Evolutionary conservation across 2,888 invertebrate genomes (phyloP).

Genomic region (Acronicta alni): DNA sequence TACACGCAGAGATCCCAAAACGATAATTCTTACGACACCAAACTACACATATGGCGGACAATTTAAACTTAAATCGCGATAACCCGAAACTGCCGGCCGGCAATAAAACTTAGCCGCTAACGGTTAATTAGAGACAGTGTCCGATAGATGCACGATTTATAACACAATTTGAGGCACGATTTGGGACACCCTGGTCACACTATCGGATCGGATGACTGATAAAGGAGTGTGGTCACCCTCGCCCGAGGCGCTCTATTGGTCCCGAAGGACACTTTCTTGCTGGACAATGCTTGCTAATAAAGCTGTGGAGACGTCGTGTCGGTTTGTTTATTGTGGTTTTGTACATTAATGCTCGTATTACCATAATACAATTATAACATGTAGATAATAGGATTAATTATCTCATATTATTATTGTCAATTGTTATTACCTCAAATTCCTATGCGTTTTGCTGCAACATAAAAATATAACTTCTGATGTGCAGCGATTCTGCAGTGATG

Average conservation of each 20-base stretch:
- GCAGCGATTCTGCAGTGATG: no score
- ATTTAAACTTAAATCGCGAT: slow-evolving; percentile 81
- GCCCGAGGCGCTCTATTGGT: slow-evolving; percentile 72
- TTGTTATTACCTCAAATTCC: no score
- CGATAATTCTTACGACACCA: slow-evolving; percentile 72
- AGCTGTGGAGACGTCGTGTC: slow-evolving; percentile 52
- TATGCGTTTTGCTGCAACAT: no score
- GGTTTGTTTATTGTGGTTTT: slow-evolving; percentile 48
- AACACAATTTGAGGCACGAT: slow-evolving; percentile 65
- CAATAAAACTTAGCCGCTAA: slow-evolving; percentile 84
- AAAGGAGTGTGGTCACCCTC: slow-evolving; percentile 79
- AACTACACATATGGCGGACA: slow-evolving; percentile 78
- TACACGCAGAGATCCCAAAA: slow-evolving; percentile 61
- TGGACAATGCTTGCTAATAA: slow-evolving; percentile 65
- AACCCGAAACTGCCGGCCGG: slow-evolving; percentile 77
- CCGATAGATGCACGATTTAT: slow-evolving; percentile 78
- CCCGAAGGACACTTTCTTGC: slow-evolving; percentile 79
- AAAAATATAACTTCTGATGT: no score
- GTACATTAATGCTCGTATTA: slow-evolving; percentile 54
- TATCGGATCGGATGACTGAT: slow-evolving; percentile 83
- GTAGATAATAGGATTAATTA: no score
- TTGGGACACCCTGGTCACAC: slow-evolving; percentile 59
- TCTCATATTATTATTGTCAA: no score
- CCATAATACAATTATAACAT: slow-evolving; percentile 17
- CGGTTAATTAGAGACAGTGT: slow-evolving; percentile 84